Base-by-base conservation (phyloP, 2,113 vertebrate species). In the Acrocephalus arundinaceus region DNA sequence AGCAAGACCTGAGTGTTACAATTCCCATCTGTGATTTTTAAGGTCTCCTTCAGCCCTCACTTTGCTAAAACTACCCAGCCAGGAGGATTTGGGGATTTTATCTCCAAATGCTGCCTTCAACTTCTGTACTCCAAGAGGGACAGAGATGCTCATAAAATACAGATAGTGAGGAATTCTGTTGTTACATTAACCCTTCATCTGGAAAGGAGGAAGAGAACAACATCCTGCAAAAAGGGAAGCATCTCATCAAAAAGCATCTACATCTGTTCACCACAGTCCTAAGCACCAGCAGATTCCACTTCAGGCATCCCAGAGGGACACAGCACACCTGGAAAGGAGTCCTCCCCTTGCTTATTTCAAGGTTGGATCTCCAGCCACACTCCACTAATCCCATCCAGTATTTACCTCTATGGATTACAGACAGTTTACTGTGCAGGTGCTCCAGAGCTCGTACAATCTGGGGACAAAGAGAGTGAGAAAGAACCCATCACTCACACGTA, bases 361-460 rank as follows among this genome's bases (percentile, higher is more conserved):
- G 45, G 70, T 11, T 58, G 48, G 5, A 49, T 57, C 71, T 80
- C 49, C 67, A 76, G 57, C 19, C 62, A 79, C 59, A 71, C 14
- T 76, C 33, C 7, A 5, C 15, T 28, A 68, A 67, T 8, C 54
- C 66, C 82, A 85, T 10, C 39, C 89, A 75, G 70, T 23, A 91
- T 67, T 59, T 66, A 98, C 98, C 98, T 98, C 98, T 97, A 55
- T 98, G 98, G 87, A 98, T 98, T 63, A 98, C 98, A 0, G 98
- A 98, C 28, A 98, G 97, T 96, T 98, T 98, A 94, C 98, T 98
- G 87, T 98, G 98, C 88, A 98, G 97, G 59, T 98, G 98, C 79
- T 98, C 98, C 96, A 98, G 95, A 11, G 98, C 98, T 89, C 98
- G 97, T 65, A 98, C 98, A 39, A 98, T 97, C 98, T 98, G 41